These are phyloP conservation scores for Fregetta grallaria DNA, from an alignment of 2,113 vertebrate genomes.

Conservation along the genomic window DNA sequence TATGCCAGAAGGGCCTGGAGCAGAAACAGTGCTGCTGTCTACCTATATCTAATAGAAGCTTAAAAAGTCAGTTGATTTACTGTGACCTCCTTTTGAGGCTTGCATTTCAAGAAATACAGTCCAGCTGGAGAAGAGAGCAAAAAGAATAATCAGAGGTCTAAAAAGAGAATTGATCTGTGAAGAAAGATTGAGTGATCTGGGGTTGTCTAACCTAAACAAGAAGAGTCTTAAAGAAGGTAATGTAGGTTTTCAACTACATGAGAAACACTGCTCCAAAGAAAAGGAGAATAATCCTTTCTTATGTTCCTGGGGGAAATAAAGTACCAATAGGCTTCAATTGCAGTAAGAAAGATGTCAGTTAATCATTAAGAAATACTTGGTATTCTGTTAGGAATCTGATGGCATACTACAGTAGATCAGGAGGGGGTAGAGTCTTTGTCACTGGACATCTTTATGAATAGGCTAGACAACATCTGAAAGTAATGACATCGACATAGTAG, in stretches of 20 bases:
- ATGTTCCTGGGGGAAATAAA: background rate
- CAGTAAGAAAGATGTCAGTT: background rate
- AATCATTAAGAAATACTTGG: background rate
- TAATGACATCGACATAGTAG: background rate
- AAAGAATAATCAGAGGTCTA: background rate
- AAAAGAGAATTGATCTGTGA: background rate
- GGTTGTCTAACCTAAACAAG: background rate
- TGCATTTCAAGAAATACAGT: constrained; percentile 16
- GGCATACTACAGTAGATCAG: background rate
- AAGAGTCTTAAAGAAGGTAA: background rate
- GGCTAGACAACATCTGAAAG: background rate
- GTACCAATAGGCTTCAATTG: background rate
- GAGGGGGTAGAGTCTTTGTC: background rate
- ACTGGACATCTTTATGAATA: background rate
- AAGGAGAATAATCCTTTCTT: background rate
- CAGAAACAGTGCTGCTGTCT: constrained; percentile 8
- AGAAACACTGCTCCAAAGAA: background rate
- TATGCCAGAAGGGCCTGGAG: background rate
- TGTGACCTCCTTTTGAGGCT: background rate
- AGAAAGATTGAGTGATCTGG: background rate
- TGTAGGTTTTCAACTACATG: background rate
- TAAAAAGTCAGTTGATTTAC: constrained; percentile 38
- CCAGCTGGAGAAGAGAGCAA: background rate
- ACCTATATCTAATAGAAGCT: constrained; percentile 19
- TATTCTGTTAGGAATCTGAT: background rate